Conservation (phyloP, 37 sponge, comb jelly and placozoan species). For the Bolinopsis microptera region DNA sequence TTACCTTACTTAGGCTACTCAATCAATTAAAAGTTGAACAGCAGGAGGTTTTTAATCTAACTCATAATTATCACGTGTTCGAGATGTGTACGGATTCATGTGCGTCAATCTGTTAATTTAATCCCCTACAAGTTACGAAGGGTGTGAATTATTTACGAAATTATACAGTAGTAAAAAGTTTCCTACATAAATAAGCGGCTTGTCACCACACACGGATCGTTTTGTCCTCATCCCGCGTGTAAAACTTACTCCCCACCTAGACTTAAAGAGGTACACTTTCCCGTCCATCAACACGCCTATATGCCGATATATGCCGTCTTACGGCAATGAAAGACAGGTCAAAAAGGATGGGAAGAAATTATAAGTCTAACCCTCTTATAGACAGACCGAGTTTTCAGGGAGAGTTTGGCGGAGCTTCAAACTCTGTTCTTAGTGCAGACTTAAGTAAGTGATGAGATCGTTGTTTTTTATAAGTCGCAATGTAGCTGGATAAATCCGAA, state of each 20-base stretch:
- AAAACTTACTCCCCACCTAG: neutral
- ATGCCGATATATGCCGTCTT: neutral
- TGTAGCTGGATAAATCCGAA: neutral
- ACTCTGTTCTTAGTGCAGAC: neutral
- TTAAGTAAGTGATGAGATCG: neutral
- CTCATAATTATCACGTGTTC: neutral
- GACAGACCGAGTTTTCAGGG: neutral
- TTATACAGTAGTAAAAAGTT: neutral
- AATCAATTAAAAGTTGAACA: neutral
- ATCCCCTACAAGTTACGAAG: neutral
- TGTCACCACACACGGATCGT: neutral
- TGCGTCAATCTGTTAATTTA: neutral
- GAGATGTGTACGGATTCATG: neutral
- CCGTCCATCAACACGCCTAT: neutral
- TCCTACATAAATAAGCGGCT: neutral
- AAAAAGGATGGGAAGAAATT: neutral
- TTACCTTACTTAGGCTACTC: neutral
- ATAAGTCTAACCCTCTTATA: neutral
- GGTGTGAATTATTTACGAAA: neutral
- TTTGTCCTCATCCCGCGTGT: neutral
- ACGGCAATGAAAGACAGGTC: neutral
- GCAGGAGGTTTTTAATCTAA: neutral
- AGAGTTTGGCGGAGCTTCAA: neutral
- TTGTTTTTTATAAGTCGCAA: neutral
- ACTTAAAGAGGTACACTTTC: neutral